phyloP scores from a whole-genome alignment of 1,140 invertebrate species.

The Euglossa dilemma region DNA sequence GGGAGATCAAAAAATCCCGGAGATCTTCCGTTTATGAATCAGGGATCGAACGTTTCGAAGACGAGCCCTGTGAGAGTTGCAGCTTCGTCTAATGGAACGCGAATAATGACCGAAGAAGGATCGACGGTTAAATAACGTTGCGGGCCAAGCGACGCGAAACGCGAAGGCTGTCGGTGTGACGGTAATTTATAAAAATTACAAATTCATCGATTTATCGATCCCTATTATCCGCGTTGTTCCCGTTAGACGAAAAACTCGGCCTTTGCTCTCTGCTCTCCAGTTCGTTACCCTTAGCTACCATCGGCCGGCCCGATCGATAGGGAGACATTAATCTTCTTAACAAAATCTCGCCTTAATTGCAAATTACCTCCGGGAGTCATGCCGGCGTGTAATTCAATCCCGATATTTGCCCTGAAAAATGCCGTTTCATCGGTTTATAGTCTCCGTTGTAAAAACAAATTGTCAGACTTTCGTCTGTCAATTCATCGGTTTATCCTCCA shows the following conservation, averaged over 20 bases:
- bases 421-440: background rate
- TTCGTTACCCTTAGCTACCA: conserved; percentile 30
- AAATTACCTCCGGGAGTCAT: conserved; percentile 27
- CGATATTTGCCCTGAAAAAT: conserved; percentile 15
- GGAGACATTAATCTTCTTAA: conserved; percentile 49
- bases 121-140: background rate
- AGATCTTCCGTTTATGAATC: too few relatives aligned
- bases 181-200: conserved; percentile 16
- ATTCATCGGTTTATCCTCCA: too few relatives aligned
- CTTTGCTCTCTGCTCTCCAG: background rate
- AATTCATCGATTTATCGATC: background rate
- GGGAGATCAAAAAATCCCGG: too few relatives aligned
- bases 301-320: conserved; percentile 29
- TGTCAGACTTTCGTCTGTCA: too few relatives aligned
- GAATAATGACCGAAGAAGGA: background rate
- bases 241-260: background rate
- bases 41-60: too few relatives aligned
- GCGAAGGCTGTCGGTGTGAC: too few relatives aligned
- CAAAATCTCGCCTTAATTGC: conserved; percentile 47
- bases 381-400: conserved; percentile 34
- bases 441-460: background rate
- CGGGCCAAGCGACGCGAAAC: background rate
- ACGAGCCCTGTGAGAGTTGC: too few relatives aligned
- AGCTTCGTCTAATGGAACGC: too few relatives aligned
- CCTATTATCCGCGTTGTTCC: background rate